These are phyloP conservation scores for Anarsia innoxiella DNA, from an alignment of 2,888 invertebrate genomes.

Conservation along the genomic window DNA sequence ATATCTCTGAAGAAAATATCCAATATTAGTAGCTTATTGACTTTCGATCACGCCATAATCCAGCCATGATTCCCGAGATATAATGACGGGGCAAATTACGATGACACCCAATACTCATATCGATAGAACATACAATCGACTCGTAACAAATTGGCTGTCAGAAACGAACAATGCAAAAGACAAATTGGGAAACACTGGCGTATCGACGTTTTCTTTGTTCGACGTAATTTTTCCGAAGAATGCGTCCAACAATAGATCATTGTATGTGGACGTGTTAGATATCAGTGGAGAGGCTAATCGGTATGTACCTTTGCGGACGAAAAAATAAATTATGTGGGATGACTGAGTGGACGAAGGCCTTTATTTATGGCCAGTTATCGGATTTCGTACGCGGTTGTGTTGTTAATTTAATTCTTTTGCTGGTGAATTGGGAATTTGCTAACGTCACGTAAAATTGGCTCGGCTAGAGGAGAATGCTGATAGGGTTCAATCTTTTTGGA, in stretches of 20 bases:
- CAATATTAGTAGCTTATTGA: constrained; percentile 6
- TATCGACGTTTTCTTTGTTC: constrained; percentile 50
- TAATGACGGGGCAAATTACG: constrained; percentile 11
- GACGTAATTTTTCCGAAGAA: constrained; percentile 46
- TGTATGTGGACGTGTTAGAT: constrained; percentile 8
- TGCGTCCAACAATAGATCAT: constrained; percentile 27
- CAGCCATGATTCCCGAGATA: neutral
- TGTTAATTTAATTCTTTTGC: neutral
- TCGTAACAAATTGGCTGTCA: constrained; percentile 40
- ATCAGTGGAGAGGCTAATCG: constrained; percentile 10
- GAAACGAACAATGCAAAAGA: constrained; percentile 43
- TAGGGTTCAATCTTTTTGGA: too few relatives aligned
- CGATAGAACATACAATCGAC: constrained; percentile 28
- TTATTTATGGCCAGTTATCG: constrained; percentile 4
- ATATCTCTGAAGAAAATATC: too few relatives aligned
- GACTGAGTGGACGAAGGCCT: constrained; percentile 4
- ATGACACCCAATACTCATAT: constrained; percentile 10
- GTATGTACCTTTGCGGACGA: constrained; percentile 8
- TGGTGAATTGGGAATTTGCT: neutral
- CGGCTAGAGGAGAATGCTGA: too few relatives aligned
- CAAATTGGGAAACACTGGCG: constrained; percentile 51
- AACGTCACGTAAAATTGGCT: too few relatives aligned
- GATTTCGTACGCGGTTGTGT: constrained; percentile 1
- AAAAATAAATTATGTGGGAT: constrained; percentile 12
- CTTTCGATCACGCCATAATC: constrained; percentile 4